These are phyloP conservation scores for Cephalopachus bancanus DNA, from an alignment of 2,797 vertebrate genomes.

Conservation along the genomic window DNA sequence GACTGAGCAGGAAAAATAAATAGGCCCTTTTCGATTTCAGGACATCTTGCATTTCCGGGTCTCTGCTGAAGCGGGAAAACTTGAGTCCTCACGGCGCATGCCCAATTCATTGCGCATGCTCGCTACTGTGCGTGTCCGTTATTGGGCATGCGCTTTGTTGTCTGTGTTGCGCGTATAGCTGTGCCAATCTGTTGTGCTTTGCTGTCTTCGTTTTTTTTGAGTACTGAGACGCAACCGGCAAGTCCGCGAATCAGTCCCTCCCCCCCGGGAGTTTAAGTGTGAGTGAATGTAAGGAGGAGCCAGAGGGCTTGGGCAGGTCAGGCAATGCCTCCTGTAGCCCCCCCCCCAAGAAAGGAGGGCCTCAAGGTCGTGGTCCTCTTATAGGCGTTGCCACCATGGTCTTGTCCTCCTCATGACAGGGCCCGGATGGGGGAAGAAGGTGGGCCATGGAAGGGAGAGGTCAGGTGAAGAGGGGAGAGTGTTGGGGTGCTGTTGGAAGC, in stretches of 20 bases:
- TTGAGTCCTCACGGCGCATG: too few species aligned
- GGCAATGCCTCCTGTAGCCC: not conserved
- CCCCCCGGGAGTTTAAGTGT: not conserved
- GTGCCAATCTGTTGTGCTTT: too few species aligned
- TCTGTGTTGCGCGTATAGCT: too few species aligned
- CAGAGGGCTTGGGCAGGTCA: not conserved
- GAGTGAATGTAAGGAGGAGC: not conserved
- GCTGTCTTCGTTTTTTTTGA: not conserved
- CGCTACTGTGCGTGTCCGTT: too few species aligned
- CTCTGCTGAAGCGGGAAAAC: too few species aligned
- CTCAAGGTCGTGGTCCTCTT: not conserved
- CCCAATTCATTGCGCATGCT: too few species aligned
- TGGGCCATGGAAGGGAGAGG: not conserved
- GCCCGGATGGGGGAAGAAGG: not conserved
- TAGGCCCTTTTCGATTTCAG: too few species aligned
- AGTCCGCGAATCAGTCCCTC: not conserved
- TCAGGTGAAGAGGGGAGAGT: not conserved
- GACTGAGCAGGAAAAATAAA: too few species aligned
- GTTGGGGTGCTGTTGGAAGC: not conserved
- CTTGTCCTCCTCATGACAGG: not conserved
- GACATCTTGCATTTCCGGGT: too few species aligned
- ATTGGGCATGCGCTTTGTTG: too few species aligned
- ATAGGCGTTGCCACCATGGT: not conserved
- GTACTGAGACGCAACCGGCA: not conserved
- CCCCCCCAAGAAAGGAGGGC: not conserved